phyloP scores from a whole-genome alignment of 2,888 invertebrate genomes.

The Priocnemis perturbator region DNA sequence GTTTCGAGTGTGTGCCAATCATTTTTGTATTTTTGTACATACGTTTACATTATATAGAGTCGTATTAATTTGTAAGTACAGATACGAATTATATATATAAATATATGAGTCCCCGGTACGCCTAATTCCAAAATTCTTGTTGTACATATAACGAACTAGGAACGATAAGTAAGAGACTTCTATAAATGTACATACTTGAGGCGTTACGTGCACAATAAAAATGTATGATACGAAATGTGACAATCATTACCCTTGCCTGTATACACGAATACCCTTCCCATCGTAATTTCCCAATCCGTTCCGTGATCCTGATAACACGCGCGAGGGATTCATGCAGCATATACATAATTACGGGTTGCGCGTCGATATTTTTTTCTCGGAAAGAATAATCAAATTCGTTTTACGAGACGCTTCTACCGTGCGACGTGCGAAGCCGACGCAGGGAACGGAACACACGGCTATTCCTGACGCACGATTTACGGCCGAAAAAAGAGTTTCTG shows the following conservation, averaged over 20 bases:
- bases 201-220: conserved; percentile 48
- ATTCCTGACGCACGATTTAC: too few species aligned
- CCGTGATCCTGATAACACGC: too few species aligned
- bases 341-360: too few species aligned
- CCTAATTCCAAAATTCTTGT: not conserved
- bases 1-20: conserved; percentile 70
- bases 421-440: too few species aligned
- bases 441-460: too few species aligned
- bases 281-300: too few species aligned
- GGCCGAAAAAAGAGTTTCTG: conserved; percentile 38
- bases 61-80: conserved; percentile 25
- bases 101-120: conserved; percentile 11
- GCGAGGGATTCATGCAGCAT: too few species aligned
- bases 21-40: conserved; percentile 72
- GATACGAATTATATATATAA: conserved; percentile 1
- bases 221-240: not conserved
- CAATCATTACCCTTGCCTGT: too few species aligned
- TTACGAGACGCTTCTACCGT: too few species aligned
- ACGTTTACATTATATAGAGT: conserved; percentile 43
- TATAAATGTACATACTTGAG: conserved; percentile 49
- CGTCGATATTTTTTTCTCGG: too few species aligned
- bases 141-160: conserved; percentile 39
- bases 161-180: conserved; percentile 10
- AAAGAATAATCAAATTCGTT: too few species aligned
- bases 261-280: too few species aligned